Conservation (phyloP, 2,888 invertebrate species). For the Tribolium freemani region DNA sequence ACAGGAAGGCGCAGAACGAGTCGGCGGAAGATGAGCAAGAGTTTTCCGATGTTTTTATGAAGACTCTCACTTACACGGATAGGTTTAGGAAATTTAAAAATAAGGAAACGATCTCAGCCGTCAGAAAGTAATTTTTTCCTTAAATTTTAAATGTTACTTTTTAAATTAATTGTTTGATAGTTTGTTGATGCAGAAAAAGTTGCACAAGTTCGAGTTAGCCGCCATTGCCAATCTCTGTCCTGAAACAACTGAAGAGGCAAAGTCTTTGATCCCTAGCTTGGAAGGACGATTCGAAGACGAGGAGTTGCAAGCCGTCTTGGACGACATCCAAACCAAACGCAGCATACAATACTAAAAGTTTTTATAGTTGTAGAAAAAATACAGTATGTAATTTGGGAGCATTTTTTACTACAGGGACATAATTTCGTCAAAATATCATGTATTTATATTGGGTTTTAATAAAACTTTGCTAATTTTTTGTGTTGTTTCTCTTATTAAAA, state of each 20-base stretch:
- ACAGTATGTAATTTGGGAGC: no score
- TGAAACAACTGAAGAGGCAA: constrained; percentile 98
- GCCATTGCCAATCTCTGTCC: constrained; percentile 98
- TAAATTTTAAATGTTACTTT: neutral
- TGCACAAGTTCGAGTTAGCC: constrained; percentile 98
- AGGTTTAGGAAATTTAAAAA: constrained; percentile 98
- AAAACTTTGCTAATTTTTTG: no score
- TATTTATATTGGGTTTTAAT: no score
- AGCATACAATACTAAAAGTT: constrained; percentile 91
- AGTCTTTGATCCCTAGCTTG: constrained; percentile 95
- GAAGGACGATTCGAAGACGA: constrained; percentile 99
- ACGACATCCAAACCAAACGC: constrained; percentile 98
- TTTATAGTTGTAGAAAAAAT: neutral
- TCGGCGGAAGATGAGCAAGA: constrained; percentile 98
- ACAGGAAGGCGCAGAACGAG: constrained; percentile 97
- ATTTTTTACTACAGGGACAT: no score
- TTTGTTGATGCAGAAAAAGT: constrained; percentile 91
- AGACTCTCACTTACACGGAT: constrained; percentile 95
- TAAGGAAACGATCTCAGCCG: constrained; percentile 96
- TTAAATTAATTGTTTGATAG: constrained; percentile 69
- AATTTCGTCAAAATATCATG: no score
- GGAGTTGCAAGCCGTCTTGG: constrained; percentile 94
- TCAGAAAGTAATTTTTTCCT: constrained; percentile 81
- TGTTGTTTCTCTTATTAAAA: no score
- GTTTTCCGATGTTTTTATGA: constrained; percentile 98